Conservation (phyloP, 1,140 invertebrate species). For the Bombus cullumanus region DNA sequence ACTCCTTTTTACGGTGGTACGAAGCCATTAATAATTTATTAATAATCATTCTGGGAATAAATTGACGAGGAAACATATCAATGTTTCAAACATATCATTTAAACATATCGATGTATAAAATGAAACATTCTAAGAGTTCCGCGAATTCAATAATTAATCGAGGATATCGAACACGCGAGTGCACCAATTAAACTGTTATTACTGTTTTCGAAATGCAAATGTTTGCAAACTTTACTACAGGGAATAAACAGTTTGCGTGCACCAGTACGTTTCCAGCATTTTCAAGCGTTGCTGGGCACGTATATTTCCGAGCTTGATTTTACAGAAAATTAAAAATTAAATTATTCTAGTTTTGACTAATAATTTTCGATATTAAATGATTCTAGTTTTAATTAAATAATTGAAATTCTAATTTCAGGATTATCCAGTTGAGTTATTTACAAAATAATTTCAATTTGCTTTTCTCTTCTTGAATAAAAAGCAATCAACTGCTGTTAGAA, state of each 20-base stretch:
- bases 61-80: not conserved
- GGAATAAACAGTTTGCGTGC: not conserved
- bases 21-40: not conserved
- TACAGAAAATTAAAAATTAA: too few relatives aligned
- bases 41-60: not conserved
- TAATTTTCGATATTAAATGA: too few relatives aligned
- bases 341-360: too few relatives aligned
- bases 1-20: not conserved
- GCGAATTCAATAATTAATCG: not conserved
- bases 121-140: not conserved
- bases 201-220: not conserved
- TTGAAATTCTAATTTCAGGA: not conserved
- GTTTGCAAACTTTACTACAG: not conserved
- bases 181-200: not conserved
- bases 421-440: not conserved
- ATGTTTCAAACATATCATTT: too few relatives aligned
- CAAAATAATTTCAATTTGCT: not conserved
- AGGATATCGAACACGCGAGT: not conserved
- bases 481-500: not conserved
- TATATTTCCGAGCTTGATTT: too few relatives aligned
- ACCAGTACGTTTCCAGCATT: not conserved
- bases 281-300: not conserved
- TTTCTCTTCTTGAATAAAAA: not conserved
- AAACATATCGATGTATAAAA: not conserved
- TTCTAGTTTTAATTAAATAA: too few relatives aligned